These are phyloP conservation scores for Trichomalopsis sarcophagae DNA, from an alignment of 1,140 invertebrate genomes.

Conservation along the genomic window DNA sequence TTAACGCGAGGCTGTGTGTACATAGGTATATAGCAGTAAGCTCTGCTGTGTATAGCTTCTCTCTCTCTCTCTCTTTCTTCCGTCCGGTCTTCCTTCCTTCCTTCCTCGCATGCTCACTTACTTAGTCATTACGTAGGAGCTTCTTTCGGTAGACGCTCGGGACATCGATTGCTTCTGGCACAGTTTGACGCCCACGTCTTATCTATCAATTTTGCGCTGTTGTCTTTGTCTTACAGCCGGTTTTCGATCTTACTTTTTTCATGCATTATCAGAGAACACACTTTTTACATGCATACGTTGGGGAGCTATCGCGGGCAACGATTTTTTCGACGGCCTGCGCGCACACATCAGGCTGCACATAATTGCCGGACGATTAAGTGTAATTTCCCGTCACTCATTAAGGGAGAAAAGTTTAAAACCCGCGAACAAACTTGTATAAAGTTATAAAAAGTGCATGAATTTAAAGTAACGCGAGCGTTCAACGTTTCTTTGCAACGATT, in stretches of 20 bases:
- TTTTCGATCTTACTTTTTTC: too few relatives aligned
- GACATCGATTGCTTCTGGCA: background rate
- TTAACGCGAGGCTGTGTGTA: conserved; percentile 58
- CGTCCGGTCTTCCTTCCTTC: conserved; percentile 22
- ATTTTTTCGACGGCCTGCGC: background rate
- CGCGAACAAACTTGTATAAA: conserved; percentile 14
- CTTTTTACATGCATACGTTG: too few relatives aligned
- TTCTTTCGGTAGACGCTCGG: background rate
- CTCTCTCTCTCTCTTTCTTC: conserved; percentile 54
- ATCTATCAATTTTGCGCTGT: background rate
- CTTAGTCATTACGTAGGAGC: background rate
- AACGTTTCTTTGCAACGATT: background rate
- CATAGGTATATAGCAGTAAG: conserved; percentile 22
- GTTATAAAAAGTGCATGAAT: conserved; percentile 11
- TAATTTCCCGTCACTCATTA: conserved; percentile 28
- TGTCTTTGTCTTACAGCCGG: background rate
- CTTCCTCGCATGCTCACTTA: background rate
- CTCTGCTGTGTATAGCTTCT: conserved; percentile 52
- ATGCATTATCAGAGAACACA: too few relatives aligned
- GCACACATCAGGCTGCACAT: background rate
- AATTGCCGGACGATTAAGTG: conserved; percentile 29
- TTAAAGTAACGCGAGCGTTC: background rate
- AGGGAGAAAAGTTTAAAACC: conserved; percentile 17
- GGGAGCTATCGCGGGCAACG: background rate
- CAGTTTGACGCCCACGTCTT: background rate